A percentile compares a stretch with the other conserved stretches of the same genome.
phyloP scores from a whole-genome alignment of 2,888 invertebrate species.

The Watsonalla binaria region DNA sequence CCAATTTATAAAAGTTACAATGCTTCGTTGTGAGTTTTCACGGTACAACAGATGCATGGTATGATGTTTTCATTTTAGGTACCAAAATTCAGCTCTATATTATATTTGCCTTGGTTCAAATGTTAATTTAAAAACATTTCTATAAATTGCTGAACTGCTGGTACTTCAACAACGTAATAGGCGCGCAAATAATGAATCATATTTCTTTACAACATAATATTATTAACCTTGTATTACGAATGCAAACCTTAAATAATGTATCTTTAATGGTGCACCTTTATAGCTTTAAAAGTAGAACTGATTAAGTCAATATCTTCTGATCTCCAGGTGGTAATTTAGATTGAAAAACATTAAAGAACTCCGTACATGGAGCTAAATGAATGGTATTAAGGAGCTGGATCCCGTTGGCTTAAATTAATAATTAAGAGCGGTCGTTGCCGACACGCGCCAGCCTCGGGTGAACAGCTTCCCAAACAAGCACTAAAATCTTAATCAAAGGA shows the following conservation, averaged over 20 bases:
- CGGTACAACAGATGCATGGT: too few species aligned
- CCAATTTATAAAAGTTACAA: too few species aligned
- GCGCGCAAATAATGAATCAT: too few species aligned
- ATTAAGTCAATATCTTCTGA: background rate
- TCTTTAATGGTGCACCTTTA: background rate
- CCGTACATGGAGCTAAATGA: slow-evolving; percentile 6
- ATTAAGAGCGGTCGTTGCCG: slow-evolving; percentile 23
- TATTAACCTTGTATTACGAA: too few species aligned
- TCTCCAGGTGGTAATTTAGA: background rate
- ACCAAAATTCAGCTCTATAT: too few species aligned
- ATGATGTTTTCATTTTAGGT: too few species aligned
- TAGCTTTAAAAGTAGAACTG: background rate
- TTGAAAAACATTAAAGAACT: background rate
- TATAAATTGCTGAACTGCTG: too few species aligned
- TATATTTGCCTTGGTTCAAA: too few species aligned
- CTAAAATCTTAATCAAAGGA: slow-evolving; percentile 44
- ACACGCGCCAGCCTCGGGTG: slow-evolving; percentile 36
- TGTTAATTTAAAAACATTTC: too few species aligned
- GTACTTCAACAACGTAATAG: too few species aligned
- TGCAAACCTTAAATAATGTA: background rate
- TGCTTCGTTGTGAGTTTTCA: too few species aligned
- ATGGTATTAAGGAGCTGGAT: slow-evolving; percentile 12
- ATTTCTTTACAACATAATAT: too few species aligned
- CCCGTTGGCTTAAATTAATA: slow-evolving; percentile 39
- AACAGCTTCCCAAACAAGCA: slow-evolving; percentile 30